phyloP scores from a whole-genome alignment of 2,888 invertebrate species.

The Drosophila kuntzei region DNA sequence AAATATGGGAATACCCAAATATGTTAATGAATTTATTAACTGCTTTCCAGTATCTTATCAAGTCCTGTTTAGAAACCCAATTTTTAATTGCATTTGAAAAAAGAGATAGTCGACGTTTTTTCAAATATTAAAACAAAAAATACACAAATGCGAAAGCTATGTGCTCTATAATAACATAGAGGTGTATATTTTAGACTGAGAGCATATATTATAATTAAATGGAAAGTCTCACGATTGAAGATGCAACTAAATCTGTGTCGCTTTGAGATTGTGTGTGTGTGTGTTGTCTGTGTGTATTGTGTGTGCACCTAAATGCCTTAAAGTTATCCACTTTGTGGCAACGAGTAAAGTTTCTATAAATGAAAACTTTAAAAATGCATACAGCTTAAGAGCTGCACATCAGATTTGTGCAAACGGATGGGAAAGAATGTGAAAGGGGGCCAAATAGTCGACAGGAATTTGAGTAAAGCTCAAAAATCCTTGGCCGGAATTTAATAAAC shows the following conservation, averaged over 20 bases:
- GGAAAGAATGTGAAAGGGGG: neutral
- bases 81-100: neutral
- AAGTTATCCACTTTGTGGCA: constrained; percentile 33
- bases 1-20: neutral
- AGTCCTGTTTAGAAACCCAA: neutral
- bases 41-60: neutral
- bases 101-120: neutral
- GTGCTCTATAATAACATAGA: constrained; percentile 3
- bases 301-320: neutral
- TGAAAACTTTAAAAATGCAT: constrained; percentile 56
- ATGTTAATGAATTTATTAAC: neutral
- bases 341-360: constrained; percentile 38
- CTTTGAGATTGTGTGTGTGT: neutral
- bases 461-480: constrained; percentile 30
- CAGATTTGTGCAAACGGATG: constrained; percentile 1
- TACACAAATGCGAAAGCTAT: neutral
- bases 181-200: neutral
- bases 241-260: neutral
- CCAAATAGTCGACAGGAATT: constrained; percentile 33
- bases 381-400: constrained; percentile 29
- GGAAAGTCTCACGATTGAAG: constrained; percentile 7
- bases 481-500: constrained; percentile 64
- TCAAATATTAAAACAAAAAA: neutral
- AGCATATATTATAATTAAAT: neutral
- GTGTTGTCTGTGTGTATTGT: too few species aligned